Base-by-base conservation (phyloP, 1,140 invertebrate genomes). In the Scaptomyza hsui region DNA sequence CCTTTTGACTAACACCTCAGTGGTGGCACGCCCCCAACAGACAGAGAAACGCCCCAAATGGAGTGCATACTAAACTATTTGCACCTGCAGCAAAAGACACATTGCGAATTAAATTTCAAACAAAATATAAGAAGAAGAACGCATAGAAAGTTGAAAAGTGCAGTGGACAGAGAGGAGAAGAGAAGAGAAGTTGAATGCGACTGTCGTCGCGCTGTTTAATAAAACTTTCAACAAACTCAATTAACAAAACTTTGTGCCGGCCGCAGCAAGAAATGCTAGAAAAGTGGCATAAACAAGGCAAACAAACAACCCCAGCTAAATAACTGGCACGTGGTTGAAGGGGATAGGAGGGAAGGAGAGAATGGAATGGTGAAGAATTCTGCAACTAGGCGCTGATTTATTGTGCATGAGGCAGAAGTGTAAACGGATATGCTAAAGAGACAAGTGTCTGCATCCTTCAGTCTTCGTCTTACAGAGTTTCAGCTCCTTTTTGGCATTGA, bases 201-300 rank as follows among this genome's bases (percentile, higher is more conserved):
- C 77, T 86, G 80, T 56, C 69, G 63, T 86, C 77, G 68, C 78
- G 71, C 78, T 88, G 82, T 88, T 86, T 88, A 88, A 86, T 86
- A 86, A 86, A 86, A 86, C 82, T 86, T 86, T 88, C 82, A 82
- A 82, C 83, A 86, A 86, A 86, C 82, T 86, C 82, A 86, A 86
- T 86, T 86, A 86, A 86, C 82, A 82, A 78, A 86, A 86, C 71
- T 88, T 86, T 86, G 39, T 67, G 78, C 82, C 67, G 81, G 80
- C 76, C 80, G 63, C 82, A 85, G 70, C 77, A 85, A 86, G 80
- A 81, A 85, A 85, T 85, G 80, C 80, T 81, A 86, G 81, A 81
- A 86, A 85, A 85, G 80, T 85, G 82, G 80, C 81, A 85, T 85
- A 86, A 85, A 85, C 80, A 85, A 85, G 80, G 78, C 80, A 85